phyloP scores from a whole-genome alignment of 2,113 vertebrate genomes.

The Tenrec ecaudatus region DNA sequence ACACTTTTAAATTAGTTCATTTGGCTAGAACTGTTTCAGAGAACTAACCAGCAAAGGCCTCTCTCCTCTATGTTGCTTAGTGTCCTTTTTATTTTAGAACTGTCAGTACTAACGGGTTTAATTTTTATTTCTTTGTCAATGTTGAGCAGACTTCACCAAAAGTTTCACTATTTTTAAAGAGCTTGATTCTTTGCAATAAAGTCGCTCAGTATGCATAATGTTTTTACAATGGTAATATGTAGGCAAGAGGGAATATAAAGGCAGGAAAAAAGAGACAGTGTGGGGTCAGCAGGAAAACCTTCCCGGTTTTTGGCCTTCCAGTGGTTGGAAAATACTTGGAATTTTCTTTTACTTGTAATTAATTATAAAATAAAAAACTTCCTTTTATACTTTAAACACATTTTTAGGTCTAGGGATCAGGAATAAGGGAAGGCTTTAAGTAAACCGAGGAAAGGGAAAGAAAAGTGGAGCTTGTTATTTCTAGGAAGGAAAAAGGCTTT shows the following conservation, averaged over 20 bases:
- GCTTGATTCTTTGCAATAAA: slow-evolving; percentile 3
- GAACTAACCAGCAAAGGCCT: background rate
- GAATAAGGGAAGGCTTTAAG: slow-evolving; percentile 15
- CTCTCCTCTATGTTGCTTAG: background rate
- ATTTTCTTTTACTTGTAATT: slow-evolving; percentile 15
- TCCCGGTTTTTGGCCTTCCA: background rate
- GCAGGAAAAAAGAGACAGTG: background rate
- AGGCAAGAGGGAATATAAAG: background rate
- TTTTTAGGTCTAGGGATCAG: background rate
- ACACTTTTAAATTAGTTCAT: background rate
- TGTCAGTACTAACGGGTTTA: background rate
- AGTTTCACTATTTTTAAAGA: background rate
- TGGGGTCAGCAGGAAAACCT: background rate
- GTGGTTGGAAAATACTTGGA: background rate
- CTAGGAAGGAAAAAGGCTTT: slow-evolving; percentile 42
- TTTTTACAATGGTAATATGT: background rate
- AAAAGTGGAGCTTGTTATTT: background rate
- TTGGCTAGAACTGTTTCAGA: background rate
- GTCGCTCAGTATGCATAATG: background rate
- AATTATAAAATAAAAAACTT: background rate
- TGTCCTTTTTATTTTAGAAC: background rate
- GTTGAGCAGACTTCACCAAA: background rate
- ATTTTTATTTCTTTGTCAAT: background rate
- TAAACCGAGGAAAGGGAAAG: slow-evolving; percentile 32
- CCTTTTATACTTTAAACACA: slow-evolving; percentile 16